phyloP scores from a whole-genome alignment of 2,113 vertebrate genomes.

The Channa argus region DNA sequence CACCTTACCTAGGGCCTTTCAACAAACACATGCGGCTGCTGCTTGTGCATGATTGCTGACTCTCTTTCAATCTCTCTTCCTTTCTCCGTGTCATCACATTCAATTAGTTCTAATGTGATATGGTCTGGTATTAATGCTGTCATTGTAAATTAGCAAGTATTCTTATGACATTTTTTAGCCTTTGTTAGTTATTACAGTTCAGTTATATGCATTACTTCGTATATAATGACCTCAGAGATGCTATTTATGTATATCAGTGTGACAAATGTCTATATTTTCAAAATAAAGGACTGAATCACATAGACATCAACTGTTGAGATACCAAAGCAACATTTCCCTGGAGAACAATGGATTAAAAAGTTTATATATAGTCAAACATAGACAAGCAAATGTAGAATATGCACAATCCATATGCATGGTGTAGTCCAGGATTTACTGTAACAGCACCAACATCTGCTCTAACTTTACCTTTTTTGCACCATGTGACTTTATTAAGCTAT shows the following conservation, averaged over 20 bases:
- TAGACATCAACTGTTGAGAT: too few relatives aligned
- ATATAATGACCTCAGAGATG: neutral
- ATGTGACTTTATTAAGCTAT: neutral
- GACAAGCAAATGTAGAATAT: too few relatives aligned
- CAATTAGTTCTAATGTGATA: neutral
- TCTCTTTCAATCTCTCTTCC: constrained; percentile 53
- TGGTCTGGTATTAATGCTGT: neutral
- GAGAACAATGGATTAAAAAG: too few relatives aligned
- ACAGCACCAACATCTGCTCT: too few relatives aligned
- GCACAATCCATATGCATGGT: too few relatives aligned
- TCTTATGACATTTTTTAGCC: neutral
- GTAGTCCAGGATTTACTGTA: too few relatives aligned
- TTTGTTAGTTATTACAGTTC: neutral
- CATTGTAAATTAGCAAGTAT: too few relatives aligned
- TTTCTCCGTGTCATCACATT: neutral
- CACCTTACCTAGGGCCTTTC: constrained; percentile 59
- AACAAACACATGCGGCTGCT: neutral
- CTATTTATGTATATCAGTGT: constrained; percentile 1
- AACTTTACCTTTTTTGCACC: neutral
- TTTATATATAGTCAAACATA: too few relatives aligned
- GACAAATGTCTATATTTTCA: neutral
- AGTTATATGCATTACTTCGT: neutral
- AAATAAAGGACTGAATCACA: neutral
- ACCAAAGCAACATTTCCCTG: too few relatives aligned
- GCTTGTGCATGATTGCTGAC: neutral